A percentile compares a stretch with the other conserved stretches of the same genome.
Conservation (phyloP, 1,140 invertebrate species). For the Goniozus legneri region DNA sequence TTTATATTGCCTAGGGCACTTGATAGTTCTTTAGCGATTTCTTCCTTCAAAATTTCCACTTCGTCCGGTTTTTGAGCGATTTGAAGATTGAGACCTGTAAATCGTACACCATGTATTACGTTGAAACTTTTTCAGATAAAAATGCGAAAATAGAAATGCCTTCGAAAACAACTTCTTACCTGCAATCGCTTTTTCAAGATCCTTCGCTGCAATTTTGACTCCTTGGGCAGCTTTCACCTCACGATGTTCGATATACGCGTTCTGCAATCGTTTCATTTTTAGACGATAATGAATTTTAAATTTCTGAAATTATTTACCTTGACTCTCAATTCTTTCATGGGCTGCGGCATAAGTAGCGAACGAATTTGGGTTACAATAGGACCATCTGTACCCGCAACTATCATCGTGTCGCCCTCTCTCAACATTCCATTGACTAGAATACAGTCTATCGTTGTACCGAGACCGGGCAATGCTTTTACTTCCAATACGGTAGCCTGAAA, state of each 20-base stretch:
- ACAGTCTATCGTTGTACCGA: slow-evolving; percentile 98
- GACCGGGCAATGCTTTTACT: slow-evolving; percentile 95
- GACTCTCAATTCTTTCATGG: slow-evolving; percentile 94
- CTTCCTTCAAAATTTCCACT: slow-evolving; percentile 76
- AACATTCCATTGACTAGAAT: slow-evolving; percentile 96
- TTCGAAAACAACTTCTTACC: slow-evolving; percentile 60
- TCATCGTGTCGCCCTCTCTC: slow-evolving; percentile 88
- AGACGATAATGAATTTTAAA: not conserved
- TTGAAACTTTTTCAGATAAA: no score
- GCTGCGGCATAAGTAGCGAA: slow-evolving; percentile 95
- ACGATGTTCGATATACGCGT: slow-evolving; percentile 93
- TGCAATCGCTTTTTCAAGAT: slow-evolving; percentile 96
- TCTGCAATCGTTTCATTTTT: slow-evolving; percentile 57
- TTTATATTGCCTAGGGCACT: slow-evolving; percentile 90
- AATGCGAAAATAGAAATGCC: slow-evolving; percentile 3
- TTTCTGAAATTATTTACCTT: slow-evolving; percentile 64
- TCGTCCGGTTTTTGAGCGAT: slow-evolving; percentile 93
- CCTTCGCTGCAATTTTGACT: slow-evolving; percentile 97
- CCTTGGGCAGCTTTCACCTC: slow-evolving; percentile 95
- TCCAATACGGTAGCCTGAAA: slow-evolving; percentile 97
- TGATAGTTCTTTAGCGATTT: slow-evolving; percentile 77
- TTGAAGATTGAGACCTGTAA: slow-evolving; percentile 72
- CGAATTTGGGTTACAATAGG: slow-evolving; percentile 97
- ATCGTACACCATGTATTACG: no score
- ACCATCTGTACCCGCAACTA: slow-evolving; percentile 96